Base-by-base conservation (phyloP, 2,888 invertebrate genomes). In the Leucophora obtusa region DNA sequence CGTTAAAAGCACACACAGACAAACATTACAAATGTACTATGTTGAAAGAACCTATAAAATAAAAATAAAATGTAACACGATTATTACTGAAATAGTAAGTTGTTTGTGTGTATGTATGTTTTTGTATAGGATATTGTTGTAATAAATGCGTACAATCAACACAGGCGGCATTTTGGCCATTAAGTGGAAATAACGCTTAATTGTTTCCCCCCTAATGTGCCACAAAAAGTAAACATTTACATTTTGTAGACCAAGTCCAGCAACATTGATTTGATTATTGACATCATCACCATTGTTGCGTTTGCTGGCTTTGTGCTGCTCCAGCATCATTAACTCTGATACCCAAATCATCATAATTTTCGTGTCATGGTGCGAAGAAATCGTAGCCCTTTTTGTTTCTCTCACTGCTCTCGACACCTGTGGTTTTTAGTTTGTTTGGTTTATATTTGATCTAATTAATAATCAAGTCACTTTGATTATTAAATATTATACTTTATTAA, bases 181-280 rank as follows among this genome's bases (percentile, higher is more conserved):
- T 90, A 89, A 87, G 86, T 87, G 87, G 88, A 89, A 90, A 89
- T 89, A 89, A 88, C 87, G 85, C 88, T 90, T 90, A 90, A 90
- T 90, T 90, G 89, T 89, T 87, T 87, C 89, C 87, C 88, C 87
- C 87, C 88, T 86, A 88, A 87, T 82, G 87, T 86, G 83, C 89
- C 84, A 87, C 33, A 60, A 47, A 73, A 74, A 43, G 60, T 35
- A 59, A 77, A 76, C 69, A 69, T 80, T 72, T 76, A 24, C 47
- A 68, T 53, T 56, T 75, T 62, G 72, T n/a, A 33, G 58, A 35
- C 43, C n/a, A 17, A 53, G 38, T 15, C 43, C 15, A 72, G 59
- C 18, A 76, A 81, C 63, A 81, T 66, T 74, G 77, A 73, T 69
- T 77, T 70, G 81, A 81, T 81, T 81, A 66, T 76, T 73, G 60